Evolutionary conservation across 2,113 vertebrate species (phyloP), one percentile per base, ranked within the genome.

Genomic region (Peucedramus taeniatus): DNA sequence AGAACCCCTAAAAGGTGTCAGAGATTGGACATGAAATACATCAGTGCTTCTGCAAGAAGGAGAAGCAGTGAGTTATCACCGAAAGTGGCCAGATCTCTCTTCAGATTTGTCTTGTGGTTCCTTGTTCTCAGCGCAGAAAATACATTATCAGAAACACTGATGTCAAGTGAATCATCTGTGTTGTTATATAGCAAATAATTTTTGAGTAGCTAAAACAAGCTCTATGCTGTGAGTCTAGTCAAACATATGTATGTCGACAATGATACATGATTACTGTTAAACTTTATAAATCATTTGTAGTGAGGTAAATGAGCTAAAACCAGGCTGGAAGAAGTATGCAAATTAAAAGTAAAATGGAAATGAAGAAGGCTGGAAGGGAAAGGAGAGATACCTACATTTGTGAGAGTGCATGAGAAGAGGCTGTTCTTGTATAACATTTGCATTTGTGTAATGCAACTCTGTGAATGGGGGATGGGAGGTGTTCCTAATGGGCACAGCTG

Each of bases 261-360:
- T 96, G 96, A 94, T 83, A 65, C 85, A 91, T 53, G 91, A 37
- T 89, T 75, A 66, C 93, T 92, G 69, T 80, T 96, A 83, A 92
- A 90, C 60, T 89, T 96, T 87, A 90, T 93, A 89, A 95, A 94
- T 95, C 86, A 83, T 88, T 37, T 49, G n/a, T 56, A 81, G 68
- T 54, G 72, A 95, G 69, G 89, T 91, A 96, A 95, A 94, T 84
- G 77, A 65, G 56, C 83, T 96, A 87, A 94, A 97, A 78, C 76
- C 69, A 84, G 77, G n/a, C 77, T 94, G 91, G 79, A 93, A 90
- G 56, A 79, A 81, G 56, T 84, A 93, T 94, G 93, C 56, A 93
- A 94, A 96, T 94, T 35, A 59, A 70, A 66, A 93, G 24, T 39
- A 53, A 88, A 93, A 87, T 78, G 64, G 80, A 90, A 94, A 89